Evolutionary conservation across 2,113 vertebrate species (phyloP).

Genomic region (Pteruthius melanotis): DNA sequence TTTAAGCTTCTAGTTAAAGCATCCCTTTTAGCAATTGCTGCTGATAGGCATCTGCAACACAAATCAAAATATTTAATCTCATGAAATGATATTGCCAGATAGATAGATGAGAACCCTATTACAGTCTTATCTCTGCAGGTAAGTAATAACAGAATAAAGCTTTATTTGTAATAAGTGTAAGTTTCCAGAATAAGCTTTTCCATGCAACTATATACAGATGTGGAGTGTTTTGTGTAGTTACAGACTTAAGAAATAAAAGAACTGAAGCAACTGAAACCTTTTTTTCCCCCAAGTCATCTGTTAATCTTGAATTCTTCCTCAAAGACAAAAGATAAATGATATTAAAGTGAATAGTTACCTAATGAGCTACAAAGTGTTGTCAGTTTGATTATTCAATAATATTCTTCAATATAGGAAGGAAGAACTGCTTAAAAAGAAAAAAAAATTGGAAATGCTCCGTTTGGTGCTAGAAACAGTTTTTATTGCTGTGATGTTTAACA

Average conservation of each 20-base stretch:
- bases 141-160: not conserved
- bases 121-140: not conserved
- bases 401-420: not conserved
- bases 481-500: not conserved
- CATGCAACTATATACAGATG: not conserved
- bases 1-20: not conserved
- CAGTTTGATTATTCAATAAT: not conserved
- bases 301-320: not conserved
- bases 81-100: not conserved
- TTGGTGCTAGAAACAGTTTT: not conserved
- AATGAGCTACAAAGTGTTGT: not conserved
- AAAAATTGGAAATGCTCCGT: not conserved
- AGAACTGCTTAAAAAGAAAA: not conserved
- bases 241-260: not conserved
- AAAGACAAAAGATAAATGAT: not conserved
- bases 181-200: not conserved
- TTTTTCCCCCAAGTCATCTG: not conserved
- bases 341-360: not conserved
- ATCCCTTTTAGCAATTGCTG: not conserved
- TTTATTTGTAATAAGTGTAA: not conserved
- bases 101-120: not conserved
- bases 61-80: not conserved
- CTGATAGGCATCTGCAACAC: not conserved
- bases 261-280: not conserved
- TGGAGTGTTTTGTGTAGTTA: not conserved